These are phyloP conservation scores for Pyrochroa serraticornis DNA, from an alignment of 2,888 invertebrate genomes.

Conservation along the genomic window DNA sequence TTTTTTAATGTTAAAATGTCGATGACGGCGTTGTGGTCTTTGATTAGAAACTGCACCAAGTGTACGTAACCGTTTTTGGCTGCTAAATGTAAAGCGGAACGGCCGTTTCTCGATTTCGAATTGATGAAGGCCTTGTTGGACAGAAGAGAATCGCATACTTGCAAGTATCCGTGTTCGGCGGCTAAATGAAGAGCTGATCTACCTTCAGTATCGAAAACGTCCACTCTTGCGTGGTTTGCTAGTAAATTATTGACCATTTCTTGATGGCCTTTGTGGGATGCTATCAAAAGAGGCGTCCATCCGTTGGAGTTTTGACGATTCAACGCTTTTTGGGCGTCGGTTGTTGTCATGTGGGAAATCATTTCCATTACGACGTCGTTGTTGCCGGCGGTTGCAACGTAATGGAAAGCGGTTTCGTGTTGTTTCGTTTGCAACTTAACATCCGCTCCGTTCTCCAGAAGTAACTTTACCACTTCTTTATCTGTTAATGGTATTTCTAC, in stretches of 20 bases:
- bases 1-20: conserved; percentile 95
- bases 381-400: conserved; percentile 93
- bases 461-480: conserved; percentile 86
- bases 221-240: conserved; percentile 95
- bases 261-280: conserved; percentile 91
- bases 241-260: conserved; percentile 89
- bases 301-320: conserved; percentile 94
- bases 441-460: conserved; percentile 92
- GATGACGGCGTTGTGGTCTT: conserved; percentile 93
- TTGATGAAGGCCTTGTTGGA: conserved; percentile 98
- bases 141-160: conserved; percentile 87
- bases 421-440: conserved; percentile 84
- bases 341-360: conserved; percentile 86
- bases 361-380: conserved; percentile 94
- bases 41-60: conserved; percentile 87
- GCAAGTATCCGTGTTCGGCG: conserved; percentile 90
- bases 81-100: conserved; percentile 96
- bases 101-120: conserved; percentile 94
- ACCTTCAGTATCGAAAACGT: conserved; percentile 97
- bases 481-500: conserved; percentile 75
- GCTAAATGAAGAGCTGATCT: conserved; percentile 94
- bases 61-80: conserved; percentile 95
- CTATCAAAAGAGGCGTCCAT: conserved; percentile 97
- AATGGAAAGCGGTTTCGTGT: conserved; percentile 94
- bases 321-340: conserved; percentile 90